Evolutionary conservation across 1,140 invertebrate genomes (phyloP).

Genomic region (Dendroctonus valens): DNA sequence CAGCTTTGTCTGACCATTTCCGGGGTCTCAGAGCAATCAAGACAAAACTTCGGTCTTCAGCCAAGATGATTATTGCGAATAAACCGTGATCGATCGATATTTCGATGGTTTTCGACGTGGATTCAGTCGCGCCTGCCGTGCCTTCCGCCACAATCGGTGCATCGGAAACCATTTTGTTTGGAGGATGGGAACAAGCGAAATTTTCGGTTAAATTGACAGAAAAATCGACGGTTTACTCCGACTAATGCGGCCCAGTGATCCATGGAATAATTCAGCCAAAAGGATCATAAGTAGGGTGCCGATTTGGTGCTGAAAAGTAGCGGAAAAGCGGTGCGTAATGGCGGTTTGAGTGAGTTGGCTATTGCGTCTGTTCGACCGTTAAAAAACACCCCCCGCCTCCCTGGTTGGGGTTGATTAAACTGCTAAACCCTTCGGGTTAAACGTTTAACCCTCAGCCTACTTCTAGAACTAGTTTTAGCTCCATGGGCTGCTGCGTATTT

Average conservation of each 20-base stretch:
- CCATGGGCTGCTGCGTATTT: no score
- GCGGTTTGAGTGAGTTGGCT: conserved; percentile 33
- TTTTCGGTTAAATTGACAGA: conserved; percentile 35
- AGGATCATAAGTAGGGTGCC: no score
- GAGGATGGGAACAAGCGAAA: conserved; percentile 42
- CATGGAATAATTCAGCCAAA: neutral
- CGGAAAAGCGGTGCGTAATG: conserved; percentile 33
- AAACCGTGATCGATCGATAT: conserved; percentile 20
- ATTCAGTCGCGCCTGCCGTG: conserved; percentile 38
- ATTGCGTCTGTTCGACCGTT: conserved; percentile 29
- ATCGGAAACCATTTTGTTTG: conserved; percentile 50
- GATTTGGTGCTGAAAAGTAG: conserved; percentile 8
- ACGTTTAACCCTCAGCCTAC: conserved; percentile 4
- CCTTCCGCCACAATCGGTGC: conserved; percentile 37
- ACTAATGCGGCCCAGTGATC: conserved; percentile 15
- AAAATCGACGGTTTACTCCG: conserved; percentile 17
- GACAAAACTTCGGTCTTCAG: conserved; percentile 1
- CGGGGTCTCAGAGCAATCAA: conserved; percentile 11
- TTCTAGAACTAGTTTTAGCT: conserved; percentile 14
- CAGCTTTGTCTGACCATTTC: neutral
- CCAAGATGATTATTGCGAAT: conserved; percentile 15
- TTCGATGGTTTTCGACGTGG: conserved; percentile 39
- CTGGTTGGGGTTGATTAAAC: neutral
- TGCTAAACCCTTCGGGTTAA: conserved; percentile 13
- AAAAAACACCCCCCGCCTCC: conserved; percentile 30